These are phyloP conservation scores for Porphyrio hochstetteri DNA, from an alignment of 2,113 vertebrate species.

Conservation along the genomic window DNA sequence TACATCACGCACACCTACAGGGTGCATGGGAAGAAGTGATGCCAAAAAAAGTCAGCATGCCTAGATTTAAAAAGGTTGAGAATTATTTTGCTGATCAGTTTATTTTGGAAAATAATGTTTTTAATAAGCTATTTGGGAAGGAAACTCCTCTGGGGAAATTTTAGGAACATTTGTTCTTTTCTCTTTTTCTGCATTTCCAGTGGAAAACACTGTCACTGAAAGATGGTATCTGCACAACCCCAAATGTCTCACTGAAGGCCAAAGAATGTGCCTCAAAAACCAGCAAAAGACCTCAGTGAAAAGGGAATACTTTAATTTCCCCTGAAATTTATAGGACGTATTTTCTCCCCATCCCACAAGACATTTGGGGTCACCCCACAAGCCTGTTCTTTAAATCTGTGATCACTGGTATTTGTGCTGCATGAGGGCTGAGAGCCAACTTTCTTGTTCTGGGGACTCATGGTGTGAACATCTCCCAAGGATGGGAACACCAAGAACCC, in stretches of 20 bases:
- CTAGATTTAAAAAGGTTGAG: not conserved
- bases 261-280: not conserved
- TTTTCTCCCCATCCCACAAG: not conserved
- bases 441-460: rapidly evolving
- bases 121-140: not conserved
- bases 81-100: not conserved
- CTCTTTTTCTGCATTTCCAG: not conserved
- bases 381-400: not conserved
- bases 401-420: not conserved
- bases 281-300: not conserved
- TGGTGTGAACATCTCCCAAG: rapidly evolving
- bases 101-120: not conserved
- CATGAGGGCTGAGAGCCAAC: not conserved
- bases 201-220: not conserved
- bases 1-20: not conserved
- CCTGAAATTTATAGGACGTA: not conserved
- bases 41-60: not conserved
- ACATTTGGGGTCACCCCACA: not conserved
- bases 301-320: not conserved
- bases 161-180: not conserved
- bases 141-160: not conserved
- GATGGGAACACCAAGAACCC: not conserved
- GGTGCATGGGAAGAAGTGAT: not conserved
- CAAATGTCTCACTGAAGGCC: not conserved
- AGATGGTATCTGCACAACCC: not conserved